phyloP scores from a whole-genome alignment of 2,888 invertebrate genomes.

The Drosophila gaucha region DNA sequence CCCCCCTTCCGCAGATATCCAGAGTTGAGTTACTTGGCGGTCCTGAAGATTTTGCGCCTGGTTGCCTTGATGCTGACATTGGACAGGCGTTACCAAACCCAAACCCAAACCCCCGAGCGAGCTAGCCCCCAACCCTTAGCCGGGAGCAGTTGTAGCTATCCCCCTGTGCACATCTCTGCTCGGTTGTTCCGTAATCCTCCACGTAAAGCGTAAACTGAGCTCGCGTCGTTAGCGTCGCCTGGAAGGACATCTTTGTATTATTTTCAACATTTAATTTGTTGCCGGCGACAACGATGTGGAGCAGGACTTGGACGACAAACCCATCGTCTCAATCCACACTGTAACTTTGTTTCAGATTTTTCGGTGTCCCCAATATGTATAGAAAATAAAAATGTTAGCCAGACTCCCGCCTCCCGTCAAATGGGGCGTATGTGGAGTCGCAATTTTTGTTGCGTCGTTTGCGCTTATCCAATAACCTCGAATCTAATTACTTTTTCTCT shows the following conservation, averaged over 20 bases:
- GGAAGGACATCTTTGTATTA: slow-evolving; percentile 80
- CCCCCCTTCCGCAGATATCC: slow-evolving; percentile 2
- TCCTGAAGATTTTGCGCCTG: slow-evolving; percentile 56
- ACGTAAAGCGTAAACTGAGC: slow-evolving; percentile 74
- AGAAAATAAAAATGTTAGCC: slow-evolving; percentile 57
- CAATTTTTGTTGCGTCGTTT: slow-evolving; percentile 63
- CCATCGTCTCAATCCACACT: slow-evolving; percentile 7
- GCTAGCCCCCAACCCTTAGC: not conserved
- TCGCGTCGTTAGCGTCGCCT: slow-evolving; percentile 58
- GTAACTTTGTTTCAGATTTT: slow-evolving; percentile 73
- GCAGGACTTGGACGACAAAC: slow-evolving; percentile 44
- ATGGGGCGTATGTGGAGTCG: slow-evolving; percentile 20
- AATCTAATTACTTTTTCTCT: slow-evolving; percentile 80
- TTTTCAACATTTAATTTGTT: slow-evolving; percentile 80
- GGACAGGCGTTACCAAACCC: slow-evolving; percentile 13
- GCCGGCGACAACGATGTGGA: slow-evolving; percentile 67
- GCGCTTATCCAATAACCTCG: slow-evolving; percentile 76
- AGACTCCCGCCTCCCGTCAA: not conserved
- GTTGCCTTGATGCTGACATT: slow-evolving; percentile 68
- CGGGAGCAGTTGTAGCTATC: slow-evolving; percentile 28
- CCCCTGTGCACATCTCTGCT: slow-evolving; percentile 12
- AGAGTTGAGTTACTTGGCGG: slow-evolving; percentile 33
- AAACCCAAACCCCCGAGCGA: slow-evolving; percentile 8
- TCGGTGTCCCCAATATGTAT: slow-evolving; percentile 48
- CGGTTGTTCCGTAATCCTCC: slow-evolving; percentile 57